Evolutionary conservation across 2,888 invertebrate genomes (phyloP).

Genomic region (Apamea monoglypha): DNA sequence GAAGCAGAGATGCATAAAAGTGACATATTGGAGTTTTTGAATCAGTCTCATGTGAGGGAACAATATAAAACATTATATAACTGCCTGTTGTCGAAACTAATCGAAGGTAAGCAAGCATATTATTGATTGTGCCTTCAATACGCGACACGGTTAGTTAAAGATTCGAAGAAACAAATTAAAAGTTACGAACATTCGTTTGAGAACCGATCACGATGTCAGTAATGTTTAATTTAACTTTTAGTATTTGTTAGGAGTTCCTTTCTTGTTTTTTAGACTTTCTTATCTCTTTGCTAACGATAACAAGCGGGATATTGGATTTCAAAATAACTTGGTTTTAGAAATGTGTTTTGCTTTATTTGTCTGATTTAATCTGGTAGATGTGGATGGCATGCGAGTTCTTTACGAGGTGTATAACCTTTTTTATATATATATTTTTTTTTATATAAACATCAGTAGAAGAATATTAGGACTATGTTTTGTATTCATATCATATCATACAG

Average conservation of each 20-base stretch:
- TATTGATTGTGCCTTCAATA: conserved; percentile 18
- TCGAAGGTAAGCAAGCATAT: conserved; percentile 69
- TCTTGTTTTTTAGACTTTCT: conserved; percentile 38
- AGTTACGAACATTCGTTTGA: conserved; percentile 32
- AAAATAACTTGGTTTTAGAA: conserved; percentile 37
- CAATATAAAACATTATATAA: conserved; percentile 80
- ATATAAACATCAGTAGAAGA: neutral
- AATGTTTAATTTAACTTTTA: conserved; percentile 58
- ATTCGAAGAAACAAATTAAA: conserved; percentile 56
- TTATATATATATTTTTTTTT: too few species aligned
- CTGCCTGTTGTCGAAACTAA: conserved; percentile 76
- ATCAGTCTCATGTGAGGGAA: conserved; percentile 74
- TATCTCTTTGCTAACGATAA: conserved; percentile 33
- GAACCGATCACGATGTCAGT: conserved; percentile 43
- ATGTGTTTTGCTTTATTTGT: conserved; percentile 13
- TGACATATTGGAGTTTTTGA: conserved; percentile 81
- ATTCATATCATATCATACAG: neutral
- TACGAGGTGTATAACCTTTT: neutral
- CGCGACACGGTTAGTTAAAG: conserved; percentile 52
- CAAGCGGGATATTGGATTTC: conserved; percentile 30
- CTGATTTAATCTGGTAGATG: conserved; percentile 4
- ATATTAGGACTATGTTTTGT: neutral
- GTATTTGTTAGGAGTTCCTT: conserved; percentile 26
- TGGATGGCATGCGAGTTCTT: neutral
- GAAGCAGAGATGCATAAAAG: conserved; percentile 82